Base-by-base conservation (phyloP, 2,797 vertebrate species). In the Hypotaenidia philippensis region DNA sequence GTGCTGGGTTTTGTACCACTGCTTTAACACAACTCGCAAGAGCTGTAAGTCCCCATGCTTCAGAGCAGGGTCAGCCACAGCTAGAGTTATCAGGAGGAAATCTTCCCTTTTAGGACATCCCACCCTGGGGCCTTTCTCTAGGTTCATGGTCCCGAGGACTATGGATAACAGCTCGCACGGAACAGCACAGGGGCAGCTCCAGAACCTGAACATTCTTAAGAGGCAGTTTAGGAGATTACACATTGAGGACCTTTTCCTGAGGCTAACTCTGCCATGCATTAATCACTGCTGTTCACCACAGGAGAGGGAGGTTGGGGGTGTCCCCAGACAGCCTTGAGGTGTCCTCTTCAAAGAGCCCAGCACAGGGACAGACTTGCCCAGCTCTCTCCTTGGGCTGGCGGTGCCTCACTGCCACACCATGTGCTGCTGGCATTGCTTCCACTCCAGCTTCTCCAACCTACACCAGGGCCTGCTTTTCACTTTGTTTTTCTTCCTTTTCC, bases 261-360 rank as follows among this genome's bases (percentile, higher is more conserved):
- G 44, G 70, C 26, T 57, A 41, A 10, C 9, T 52, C 9, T 10
- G 23, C 19, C 6, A 2, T 2, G 19, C 36, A 53, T 27, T 59
- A 55, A 38, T 31, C 32, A 13, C 29, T 6, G 6, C 21, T 38
- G 32, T 91, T 25, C 68, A 69, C 16, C 10, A 41, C 17, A 64
- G 29, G 53, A 6, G 3, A 32, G 19, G 29, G 60, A 77, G 21
- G 16, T 32, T 0, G 0, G 59, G 55, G 27, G 10, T 0, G 2
- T 63, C 5, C 25, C 50, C 34, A 57, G 1, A 21, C 14, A 82
- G 66, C 44, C 36, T 31, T 27, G 5, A 16, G 25, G 11, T 31
- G 64, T 52, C 12, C 32, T 49, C 36, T 59, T 18, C 57, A 15
- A 41, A 38, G 26, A 55, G 41, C 27, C 45, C 18, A 29, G 34